Evolutionary conservation across 2,797 vertebrate genomes (phyloP).

Genomic region (Falco biarmicus): DNA sequence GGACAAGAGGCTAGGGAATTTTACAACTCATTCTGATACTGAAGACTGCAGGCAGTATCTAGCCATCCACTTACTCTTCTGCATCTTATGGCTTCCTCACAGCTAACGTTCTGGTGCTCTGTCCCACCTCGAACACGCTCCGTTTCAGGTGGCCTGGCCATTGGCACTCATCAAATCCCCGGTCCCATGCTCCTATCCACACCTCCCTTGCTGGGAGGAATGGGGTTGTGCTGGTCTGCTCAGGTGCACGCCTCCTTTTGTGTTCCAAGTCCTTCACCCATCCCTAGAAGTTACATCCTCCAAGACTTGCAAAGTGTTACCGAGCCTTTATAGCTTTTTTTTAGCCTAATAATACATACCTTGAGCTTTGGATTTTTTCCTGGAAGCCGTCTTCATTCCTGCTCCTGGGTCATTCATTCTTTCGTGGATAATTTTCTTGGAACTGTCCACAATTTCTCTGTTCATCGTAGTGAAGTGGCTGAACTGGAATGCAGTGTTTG

Average conservation of each 20-base stretch:
- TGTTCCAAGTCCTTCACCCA: background rate
- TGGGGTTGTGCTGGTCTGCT: background rate
- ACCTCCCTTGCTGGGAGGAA: background rate
- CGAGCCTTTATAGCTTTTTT: background rate
- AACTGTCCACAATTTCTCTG: background rate
- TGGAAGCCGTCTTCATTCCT: background rate
- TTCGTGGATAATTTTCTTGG: background rate
- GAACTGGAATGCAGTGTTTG: background rate
- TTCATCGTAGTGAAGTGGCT: background rate
- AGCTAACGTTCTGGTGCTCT: background rate
- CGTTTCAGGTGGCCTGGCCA: background rate
- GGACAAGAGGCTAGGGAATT: background rate
- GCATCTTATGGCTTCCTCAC: background rate
- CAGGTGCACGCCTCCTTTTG: background rate
- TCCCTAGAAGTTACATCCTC: background rate
- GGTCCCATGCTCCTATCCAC: accelerated
- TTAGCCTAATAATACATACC: background rate
- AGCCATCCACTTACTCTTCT: background rate
- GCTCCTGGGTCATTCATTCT: background rate
- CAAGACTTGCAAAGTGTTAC: background rate
- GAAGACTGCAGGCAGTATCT: background rate
- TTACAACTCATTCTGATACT: background rate
- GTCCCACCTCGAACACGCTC: background rate
- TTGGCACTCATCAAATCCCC: background rate
- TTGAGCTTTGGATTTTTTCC: background rate